These are phyloP conservation scores for Mesaphorura yosii DNA, from an alignment of 1,140 invertebrate genomes.

Conservation along the genomic window DNA sequence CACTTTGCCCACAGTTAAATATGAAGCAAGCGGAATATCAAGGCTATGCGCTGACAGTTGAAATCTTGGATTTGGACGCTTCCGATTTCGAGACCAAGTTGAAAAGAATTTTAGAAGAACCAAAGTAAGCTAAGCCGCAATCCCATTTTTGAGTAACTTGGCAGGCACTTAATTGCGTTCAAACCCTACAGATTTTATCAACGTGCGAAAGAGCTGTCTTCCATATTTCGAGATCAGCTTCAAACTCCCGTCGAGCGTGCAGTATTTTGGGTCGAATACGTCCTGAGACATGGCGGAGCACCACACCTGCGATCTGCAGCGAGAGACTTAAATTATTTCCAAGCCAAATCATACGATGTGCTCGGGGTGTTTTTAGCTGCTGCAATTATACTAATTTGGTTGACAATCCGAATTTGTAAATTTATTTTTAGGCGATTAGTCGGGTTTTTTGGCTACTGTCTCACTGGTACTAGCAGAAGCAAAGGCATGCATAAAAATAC, in stretches of 20 bases:
- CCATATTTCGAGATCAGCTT: neutral
- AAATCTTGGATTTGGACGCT: constrained; percentile 7
- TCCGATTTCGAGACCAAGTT: constrained; percentile 7
- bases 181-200: neutral
- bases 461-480: too few species aligned
- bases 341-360: constrained; percentile 44
- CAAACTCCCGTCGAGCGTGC: neutral
- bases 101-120: neutral
- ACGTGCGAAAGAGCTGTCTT: constrained; percentile 1
- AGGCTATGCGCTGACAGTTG: constrained; percentile 22
- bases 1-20: too few species aligned
- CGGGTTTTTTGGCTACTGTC: too few species aligned
- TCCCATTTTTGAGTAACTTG: neutral
- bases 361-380: too few species aligned
- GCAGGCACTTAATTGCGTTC: neutral
- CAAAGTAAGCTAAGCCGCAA: neutral
- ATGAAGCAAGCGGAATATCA: constrained; percentile 28
- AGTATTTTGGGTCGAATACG: constrained; percentile 43
- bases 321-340: constrained; percentile 39
- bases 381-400: too few species aligned
- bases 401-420: too few species aligned
- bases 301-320: constrained; percentile 41
- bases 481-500: too few species aligned
- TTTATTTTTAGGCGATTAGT: too few species aligned
- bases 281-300: constrained; percentile 47